A percentile compares a stretch with the other conserved stretches of the same genome.
phyloP scores from a whole-genome alignment of 2,797 vertebrate species.

The Onychomys torridus region DNA sequence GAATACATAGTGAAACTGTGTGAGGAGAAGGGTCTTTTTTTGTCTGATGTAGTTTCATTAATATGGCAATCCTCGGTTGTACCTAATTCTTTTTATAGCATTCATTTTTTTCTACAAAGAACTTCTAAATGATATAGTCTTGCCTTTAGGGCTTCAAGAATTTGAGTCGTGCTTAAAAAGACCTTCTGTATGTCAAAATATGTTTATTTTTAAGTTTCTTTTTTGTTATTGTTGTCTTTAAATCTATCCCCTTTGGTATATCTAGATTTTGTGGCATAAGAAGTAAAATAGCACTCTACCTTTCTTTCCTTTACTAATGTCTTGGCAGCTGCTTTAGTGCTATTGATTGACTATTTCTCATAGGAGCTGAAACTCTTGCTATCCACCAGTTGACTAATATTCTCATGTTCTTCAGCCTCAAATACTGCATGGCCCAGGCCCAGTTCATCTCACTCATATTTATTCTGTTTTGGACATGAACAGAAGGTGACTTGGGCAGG shows the following conservation, averaged over 20 bases:
- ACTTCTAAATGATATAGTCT: neutral
- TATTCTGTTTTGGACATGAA: conserved; percentile 51
- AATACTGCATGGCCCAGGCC: neutral
- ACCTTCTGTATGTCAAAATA: neutral
- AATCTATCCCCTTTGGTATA: neutral
- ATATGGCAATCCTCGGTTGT: neutral
- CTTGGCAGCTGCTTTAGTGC: neutral
- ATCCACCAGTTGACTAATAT: neutral
- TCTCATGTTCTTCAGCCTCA: conserved; percentile 28
- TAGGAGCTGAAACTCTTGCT: conserved; percentile 39
- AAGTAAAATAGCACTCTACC: conserved; percentile 21
- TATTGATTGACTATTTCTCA: conserved; percentile 6
- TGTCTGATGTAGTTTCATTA: neutral
- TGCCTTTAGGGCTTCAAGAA: neutral
- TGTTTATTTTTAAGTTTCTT: neutral
- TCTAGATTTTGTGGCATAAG: neutral
- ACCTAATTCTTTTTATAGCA: neutral
- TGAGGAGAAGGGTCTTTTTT: neutral
- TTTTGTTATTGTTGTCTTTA: neutral
- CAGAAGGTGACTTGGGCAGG: conserved; percentile 24
- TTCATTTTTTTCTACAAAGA: conserved; percentile 1
- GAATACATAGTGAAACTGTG: neutral
- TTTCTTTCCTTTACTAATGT: conserved; percentile 29
- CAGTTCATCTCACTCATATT: conserved; percentile 41
- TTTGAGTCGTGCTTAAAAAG: conserved; percentile 9